phyloP scores from a whole-genome alignment of 2,888 invertebrate species.

The Sericinus montela region DNA sequence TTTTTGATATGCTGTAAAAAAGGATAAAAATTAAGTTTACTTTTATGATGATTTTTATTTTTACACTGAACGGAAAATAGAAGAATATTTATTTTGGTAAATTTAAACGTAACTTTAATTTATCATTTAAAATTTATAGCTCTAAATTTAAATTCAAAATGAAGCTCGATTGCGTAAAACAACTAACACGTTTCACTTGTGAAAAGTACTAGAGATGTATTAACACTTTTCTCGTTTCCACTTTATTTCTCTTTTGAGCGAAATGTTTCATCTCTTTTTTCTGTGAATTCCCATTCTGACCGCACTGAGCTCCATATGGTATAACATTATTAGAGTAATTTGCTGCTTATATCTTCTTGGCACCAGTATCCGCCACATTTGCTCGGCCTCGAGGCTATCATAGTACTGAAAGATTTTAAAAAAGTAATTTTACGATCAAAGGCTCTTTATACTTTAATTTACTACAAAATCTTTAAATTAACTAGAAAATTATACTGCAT shows the following conservation, averaged over 20 bases:
- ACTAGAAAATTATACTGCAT: too few species aligned
- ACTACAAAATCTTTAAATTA: not conserved
- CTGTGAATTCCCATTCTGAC: not conserved
- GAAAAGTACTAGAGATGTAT: not conserved
- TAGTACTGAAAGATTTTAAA: constrained; percentile 8
- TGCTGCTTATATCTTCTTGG: constrained; percentile 10
- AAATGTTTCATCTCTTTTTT: not conserved
- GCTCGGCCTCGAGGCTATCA: constrained; percentile 10
- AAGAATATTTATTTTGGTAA: too few species aligned
- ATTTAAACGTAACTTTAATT: too few species aligned
- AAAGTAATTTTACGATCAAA: constrained; percentile 10
- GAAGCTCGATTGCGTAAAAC: too few species aligned
- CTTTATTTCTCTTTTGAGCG: not conserved
- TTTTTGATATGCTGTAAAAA: too few species aligned
- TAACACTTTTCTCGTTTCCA: not conserved
- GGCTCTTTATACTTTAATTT: constrained; percentile 12
- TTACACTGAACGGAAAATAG: too few species aligned
- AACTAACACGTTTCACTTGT: not conserved
- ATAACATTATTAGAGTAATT: constrained; percentile 13
- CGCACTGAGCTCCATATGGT: constrained; percentile 2
- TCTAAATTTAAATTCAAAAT: too few species aligned
- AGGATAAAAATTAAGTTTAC: too few species aligned
- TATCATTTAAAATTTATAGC: too few species aligned
- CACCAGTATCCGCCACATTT: constrained; percentile 9
- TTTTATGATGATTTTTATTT: too few species aligned